phyloP scores from a whole-genome alignment of 1,140 invertebrate genomes.

The Tyrophagus putrescentiae region DNA sequence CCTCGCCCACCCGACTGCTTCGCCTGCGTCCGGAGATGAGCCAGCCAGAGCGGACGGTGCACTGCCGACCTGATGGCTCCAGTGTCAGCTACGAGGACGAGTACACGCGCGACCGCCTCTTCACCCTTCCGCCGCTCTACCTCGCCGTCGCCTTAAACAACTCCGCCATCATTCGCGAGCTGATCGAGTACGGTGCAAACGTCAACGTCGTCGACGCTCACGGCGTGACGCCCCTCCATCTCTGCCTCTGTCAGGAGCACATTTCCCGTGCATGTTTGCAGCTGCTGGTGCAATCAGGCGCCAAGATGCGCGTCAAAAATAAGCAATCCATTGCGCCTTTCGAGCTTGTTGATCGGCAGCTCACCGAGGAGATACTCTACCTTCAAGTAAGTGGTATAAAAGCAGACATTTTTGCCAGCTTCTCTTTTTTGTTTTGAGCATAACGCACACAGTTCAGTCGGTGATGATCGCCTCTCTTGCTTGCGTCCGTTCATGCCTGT shows the following conservation, averaged over 20 bases:
- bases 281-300: constrained; percentile 40
- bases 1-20: constrained; percentile 4
- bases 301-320: constrained; percentile 37
- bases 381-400: constrained; percentile 39
- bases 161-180: constrained; percentile 37
- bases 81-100: constrained; percentile 30
- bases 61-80: background rate
- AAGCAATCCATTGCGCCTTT: constrained; percentile 34
- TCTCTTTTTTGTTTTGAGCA: no score
- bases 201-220: constrained; percentile 37
- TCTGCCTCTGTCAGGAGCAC: constrained; percentile 38
- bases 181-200: constrained; percentile 41
- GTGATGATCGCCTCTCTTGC: no score
- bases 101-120: constrained; percentile 39
- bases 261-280: constrained; percentile 40
- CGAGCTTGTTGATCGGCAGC: constrained; percentile 31
- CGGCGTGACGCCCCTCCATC: constrained; percentile 43
- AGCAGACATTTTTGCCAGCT: constrained; percentile 30
- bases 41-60: background rate
- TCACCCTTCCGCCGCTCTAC: constrained; percentile 41
- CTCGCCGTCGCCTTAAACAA: constrained; percentile 40
- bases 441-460: no score
- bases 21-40: constrained; percentile 8
- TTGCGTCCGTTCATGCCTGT: no score
- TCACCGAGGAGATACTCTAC: constrained; percentile 35